A percentile compares a stretch with the other conserved stretches of the same genome.
phyloP scores from a whole-genome alignment of 2,113 vertebrate genomes.

The Pongo abelii region DNA sequence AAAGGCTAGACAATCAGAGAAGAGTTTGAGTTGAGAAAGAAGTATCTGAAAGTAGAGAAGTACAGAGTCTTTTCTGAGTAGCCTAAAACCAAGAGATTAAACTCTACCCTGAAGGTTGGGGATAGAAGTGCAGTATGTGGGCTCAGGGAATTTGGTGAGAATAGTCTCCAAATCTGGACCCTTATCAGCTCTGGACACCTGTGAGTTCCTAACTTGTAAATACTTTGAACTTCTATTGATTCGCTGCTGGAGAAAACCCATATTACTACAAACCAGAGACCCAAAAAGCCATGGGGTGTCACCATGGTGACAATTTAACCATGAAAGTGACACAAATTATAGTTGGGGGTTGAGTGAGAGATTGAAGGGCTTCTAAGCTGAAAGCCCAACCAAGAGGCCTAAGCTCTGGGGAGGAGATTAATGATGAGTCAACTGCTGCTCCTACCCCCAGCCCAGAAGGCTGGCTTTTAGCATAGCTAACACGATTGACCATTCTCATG shows the following conservation, averaged over 20 bases:
- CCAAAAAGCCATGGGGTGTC: neutral
- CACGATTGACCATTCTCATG: neutral
- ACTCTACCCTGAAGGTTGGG: neutral
- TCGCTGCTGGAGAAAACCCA: neutral
- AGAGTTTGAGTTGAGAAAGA: slow-evolving; percentile 17
- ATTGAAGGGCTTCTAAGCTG: neutral
- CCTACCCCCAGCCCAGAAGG: neutral
- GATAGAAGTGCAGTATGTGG: neutral
- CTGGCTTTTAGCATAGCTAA: neutral
- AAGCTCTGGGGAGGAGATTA: neutral
- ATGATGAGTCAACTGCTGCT: neutral
- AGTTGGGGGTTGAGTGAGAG: neutral
- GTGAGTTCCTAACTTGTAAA: slow-evolving; percentile 32
- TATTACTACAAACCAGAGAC: neutral
- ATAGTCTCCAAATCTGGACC: neutral
- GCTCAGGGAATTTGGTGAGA: neutral
- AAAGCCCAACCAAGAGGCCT: neutral
- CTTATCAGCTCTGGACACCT: neutral
- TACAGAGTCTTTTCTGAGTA: neutral
- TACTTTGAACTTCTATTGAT: slow-evolving; percentile 22
- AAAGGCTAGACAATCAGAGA: neutral
- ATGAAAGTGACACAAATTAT: neutral
- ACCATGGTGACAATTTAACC: neutral
- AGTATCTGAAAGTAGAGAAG: neutral
- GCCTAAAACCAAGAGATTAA: slow-evolving; percentile 4